A percentile compares a stretch with the other conserved stretches of the same genome.
These are phyloP conservation scores for Lasioglossum lativentre DNA, from an alignment of 2,888 invertebrate species.

Conservation along the genomic window DNA sequence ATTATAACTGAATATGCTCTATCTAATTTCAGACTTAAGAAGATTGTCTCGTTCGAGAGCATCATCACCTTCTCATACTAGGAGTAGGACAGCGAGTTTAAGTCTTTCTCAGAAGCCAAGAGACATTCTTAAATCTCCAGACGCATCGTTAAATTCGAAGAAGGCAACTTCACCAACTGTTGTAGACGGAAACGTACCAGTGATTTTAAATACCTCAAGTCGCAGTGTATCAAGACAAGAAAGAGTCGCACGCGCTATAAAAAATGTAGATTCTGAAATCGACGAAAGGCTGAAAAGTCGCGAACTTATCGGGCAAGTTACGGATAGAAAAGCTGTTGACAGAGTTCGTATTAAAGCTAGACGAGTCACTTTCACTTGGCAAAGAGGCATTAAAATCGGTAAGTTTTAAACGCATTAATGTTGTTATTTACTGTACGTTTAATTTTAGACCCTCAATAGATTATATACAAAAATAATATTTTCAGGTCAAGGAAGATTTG, in stretches of 20 bases:
- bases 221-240: conserved; percentile 73
- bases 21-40: conserved; percentile 61
- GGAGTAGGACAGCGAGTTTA: conserved; percentile 72
- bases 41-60: conserved; percentile 77
- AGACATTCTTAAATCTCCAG: conserved; percentile 71
- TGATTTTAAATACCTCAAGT: conserved; percentile 68
- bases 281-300: conserved; percentile 87
- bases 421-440: not conserved
- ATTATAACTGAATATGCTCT: not conserved
- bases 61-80: conserved; percentile 74
- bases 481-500: conserved; percentile 95
- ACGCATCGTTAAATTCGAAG: conserved; percentile 45
- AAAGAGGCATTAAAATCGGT: conserved; percentile 94
- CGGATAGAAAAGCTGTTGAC: conserved; percentile 85
- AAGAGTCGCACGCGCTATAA: conserved; percentile 85
- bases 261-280: conserved; percentile 87
- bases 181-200: conserved; percentile 65
- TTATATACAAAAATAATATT: conserved; percentile 32
- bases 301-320: conserved; percentile 88
- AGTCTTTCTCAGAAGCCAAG: conserved; percentile 70
- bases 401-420: conserved; percentile 49
- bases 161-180: conserved; percentile 59
- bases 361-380: conserved; percentile 96
- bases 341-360: conserved; percentile 91
- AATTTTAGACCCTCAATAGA: no score